Conservation (phyloP, 2,797 vertebrate species). For the Manis javanica region DNA sequence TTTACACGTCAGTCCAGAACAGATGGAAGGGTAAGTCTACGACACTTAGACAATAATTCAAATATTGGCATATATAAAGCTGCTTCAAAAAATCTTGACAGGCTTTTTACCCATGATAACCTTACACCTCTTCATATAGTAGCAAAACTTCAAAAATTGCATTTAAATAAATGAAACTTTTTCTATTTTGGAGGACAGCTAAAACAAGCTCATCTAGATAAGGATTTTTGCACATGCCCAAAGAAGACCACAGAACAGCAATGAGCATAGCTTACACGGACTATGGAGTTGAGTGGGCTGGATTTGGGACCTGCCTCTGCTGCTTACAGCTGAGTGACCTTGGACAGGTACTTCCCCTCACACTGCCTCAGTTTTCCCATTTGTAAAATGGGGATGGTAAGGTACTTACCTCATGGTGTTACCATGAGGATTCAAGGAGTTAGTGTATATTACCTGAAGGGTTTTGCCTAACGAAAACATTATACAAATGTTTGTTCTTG, state of each 20-base stretch:
- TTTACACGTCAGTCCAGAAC: slow-evolving; percentile 51
- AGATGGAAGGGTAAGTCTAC: slow-evolving; percentile 53
- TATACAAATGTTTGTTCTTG: background rate
- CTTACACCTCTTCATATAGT: slow-evolving; percentile 48
- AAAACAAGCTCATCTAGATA: background rate
- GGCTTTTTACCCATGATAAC: slow-evolving; percentile 55
- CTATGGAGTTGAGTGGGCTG: background rate
- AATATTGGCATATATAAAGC: background rate
- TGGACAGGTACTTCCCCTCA: background rate
- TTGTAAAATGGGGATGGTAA: background rate
- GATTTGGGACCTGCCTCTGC: background rate
- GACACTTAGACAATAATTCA: slow-evolving; percentile 61
- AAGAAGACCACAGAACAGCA: background rate
- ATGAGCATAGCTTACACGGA: background rate
- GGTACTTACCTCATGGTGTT: background rate
- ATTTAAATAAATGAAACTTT: slow-evolving; percentile 18
- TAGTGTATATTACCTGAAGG: background rate
- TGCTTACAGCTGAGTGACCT: background rate
- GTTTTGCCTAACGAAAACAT: background rate
- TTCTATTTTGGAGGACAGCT: background rate
- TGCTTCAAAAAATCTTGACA: slow-evolving; percentile 61
- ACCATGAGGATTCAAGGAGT: background rate
- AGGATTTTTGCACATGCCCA: background rate
- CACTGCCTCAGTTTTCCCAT: background rate
- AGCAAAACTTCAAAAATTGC: slow-evolving; percentile 59